phyloP scores from a whole-genome alignment of 2,797 vertebrate genomes.

The Protosalanx chinensis region DNA sequence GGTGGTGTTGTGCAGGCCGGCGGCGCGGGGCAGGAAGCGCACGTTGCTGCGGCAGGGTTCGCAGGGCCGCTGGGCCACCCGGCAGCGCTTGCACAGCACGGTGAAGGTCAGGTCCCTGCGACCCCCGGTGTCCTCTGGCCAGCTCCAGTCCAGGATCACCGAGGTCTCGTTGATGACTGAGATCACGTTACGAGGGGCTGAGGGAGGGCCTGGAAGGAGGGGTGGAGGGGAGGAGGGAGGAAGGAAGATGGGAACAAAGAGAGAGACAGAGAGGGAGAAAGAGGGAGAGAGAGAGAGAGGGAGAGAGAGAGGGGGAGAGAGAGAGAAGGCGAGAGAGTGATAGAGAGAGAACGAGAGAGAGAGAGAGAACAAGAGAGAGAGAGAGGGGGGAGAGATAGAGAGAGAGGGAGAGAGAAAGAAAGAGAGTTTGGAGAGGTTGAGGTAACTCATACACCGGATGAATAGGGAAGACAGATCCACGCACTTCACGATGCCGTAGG shows the following conservation, averaged over 20 bases:
- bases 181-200: slow-evolving; percentile 93
- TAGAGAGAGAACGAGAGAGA: neutral
- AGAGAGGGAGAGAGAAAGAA: neutral
- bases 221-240: slow-evolving; percentile 1
- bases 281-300: slow-evolving; percentile 10
- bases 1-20: slow-evolving; percentile 87
- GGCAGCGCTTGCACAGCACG: slow-evolving; percentile 91
- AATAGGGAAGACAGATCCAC: no score
- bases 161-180: slow-evolving; percentile 98
- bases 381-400: no score
- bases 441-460: no score
- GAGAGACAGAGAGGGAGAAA: neutral
- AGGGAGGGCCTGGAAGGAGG: slow-evolving; percentile 81
- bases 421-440: neutral
- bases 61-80: slow-evolving; percentile 67
- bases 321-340: slow-evolving; percentile 4
- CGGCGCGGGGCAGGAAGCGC: slow-evolving; percentile 86
- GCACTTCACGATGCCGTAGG: no score
- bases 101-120: slow-evolving; percentile 90
- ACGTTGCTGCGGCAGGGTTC: slow-evolving; percentile 87
- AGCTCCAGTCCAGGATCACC: slow-evolving; percentile 97
- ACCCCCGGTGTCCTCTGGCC: slow-evolving; percentile 91
- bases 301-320: slow-evolving; percentile 4
- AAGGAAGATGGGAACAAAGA: neutral
- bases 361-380: neutral